Evolutionary conservation across 2,113 vertebrate genomes (phyloP).

Genomic region (Aphyosemion australe): DNA sequence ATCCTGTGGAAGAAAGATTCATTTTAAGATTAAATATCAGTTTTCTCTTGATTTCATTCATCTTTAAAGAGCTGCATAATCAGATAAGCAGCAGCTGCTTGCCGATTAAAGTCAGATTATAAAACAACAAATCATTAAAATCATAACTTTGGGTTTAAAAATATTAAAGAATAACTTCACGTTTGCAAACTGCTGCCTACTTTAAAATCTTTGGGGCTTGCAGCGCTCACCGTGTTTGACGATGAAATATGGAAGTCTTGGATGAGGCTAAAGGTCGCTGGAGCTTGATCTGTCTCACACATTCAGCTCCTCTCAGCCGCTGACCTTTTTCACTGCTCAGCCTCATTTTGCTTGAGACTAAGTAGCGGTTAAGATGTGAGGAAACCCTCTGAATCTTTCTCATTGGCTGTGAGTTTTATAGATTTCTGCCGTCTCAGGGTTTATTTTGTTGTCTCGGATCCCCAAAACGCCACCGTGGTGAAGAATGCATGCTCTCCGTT

Average conservation of each 20-base stretch:
- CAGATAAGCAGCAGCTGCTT: too few species aligned
- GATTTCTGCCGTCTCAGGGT: constrained; percentile 39
- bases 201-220: not conserved
- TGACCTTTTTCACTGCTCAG: constrained; percentile 27
- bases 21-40: too few species aligned
- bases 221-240: not conserved
- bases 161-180: not conserved
- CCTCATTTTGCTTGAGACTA: constrained; percentile 23
- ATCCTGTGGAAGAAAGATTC: too few species aligned
- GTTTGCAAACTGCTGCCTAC: not conserved
- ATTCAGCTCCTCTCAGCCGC: constrained; percentile 23
- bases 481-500: constrained; percentile 40
- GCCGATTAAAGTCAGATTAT: too few species aligned
- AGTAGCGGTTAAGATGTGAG: constrained; percentile 16
- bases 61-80: too few species aligned
- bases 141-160: not conserved
- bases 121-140: too few species aligned
- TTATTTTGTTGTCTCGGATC: constrained; percentile 28
- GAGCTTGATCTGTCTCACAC: constrained; percentile 31
- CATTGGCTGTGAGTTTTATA: constrained; percentile 40
- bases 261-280: constrained; percentile 33
- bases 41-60: too few species aligned
- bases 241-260: constrained; percentile 13
- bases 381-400: constrained; percentile 20
- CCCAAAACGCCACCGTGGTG: constrained; percentile 15